A percentile compares a stretch with the other conserved stretches of the same genome.
phyloP scores from a whole-genome alignment of 2,888 invertebrate species.

The Clunio marinus region DNA sequence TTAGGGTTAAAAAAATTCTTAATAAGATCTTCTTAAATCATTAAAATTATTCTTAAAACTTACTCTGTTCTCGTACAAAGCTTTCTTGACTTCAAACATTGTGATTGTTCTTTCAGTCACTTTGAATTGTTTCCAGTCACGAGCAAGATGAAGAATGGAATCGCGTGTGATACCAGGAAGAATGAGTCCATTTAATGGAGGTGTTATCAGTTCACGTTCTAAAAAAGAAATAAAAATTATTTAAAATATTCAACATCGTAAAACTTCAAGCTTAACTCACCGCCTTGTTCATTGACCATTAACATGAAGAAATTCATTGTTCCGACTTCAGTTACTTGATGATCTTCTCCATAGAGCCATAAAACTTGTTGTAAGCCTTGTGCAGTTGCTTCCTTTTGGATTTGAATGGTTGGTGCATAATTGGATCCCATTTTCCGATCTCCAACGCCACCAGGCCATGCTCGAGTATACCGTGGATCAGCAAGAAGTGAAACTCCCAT shows the following conservation, averaged over 20 bases:
- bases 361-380: constrained; percentile 88
- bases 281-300: constrained; percentile 82
- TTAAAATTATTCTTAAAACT: constrained; percentile 51
- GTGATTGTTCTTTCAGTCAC: constrained; percentile 76
- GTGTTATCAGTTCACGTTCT: constrained; percentile 90
- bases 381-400: constrained; percentile 70
- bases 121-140: constrained; percentile 81
- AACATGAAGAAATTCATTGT: constrained; percentile 97
- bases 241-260: constrained; percentile 35
- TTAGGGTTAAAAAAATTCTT: not conserved
- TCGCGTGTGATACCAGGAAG: constrained; percentile 91
- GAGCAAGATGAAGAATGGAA: constrained; percentile 75
- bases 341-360: constrained; percentile 92
- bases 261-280: constrained; percentile 53
- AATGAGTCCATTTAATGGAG: constrained; percentile 89
- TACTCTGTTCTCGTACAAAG: constrained; percentile 77
- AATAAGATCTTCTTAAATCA: constrained; percentile 4
- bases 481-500: constrained; percentile 78
- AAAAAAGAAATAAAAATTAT: constrained; percentile 45
- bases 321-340: constrained; percentile 93
- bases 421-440: constrained; percentile 94
- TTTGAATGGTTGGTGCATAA: constrained; percentile 81
- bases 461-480: constrained; percentile 79
- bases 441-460: constrained; percentile 93
- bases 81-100: constrained; percentile 73